Percentiles rank a stretch among this genome's conserved stretches.
Conservation (phyloP, 2,797 vertebrate genomes). For the Sus cebifrons region DNA sequence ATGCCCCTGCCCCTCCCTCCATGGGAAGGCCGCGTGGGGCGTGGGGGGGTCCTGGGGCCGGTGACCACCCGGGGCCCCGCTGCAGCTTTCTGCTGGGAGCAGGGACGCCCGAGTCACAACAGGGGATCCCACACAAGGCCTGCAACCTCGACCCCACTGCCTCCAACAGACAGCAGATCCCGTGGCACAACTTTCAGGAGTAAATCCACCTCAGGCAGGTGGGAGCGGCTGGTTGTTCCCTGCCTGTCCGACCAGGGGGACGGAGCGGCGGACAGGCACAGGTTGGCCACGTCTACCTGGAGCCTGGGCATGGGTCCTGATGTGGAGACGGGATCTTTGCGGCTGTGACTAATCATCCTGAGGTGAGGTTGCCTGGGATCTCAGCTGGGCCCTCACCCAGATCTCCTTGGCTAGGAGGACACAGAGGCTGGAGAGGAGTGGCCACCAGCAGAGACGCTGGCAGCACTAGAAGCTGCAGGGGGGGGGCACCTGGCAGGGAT, state of each 20-base stretch:
- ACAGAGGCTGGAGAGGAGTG: accelerated
- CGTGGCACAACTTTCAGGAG: too few species aligned
- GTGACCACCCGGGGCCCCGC: neutral
- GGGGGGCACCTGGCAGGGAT: too few species aligned
- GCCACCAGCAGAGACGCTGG: neutral
- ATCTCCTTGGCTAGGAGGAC: neutral
- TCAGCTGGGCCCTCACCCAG: neutral
- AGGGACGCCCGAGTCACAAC: neutral
- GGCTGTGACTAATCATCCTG: accelerated
- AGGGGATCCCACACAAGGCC: neutral
- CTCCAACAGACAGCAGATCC: neutral
- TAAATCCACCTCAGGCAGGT: too few species aligned
- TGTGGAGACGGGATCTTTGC: neutral
- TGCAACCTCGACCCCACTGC: accelerated
- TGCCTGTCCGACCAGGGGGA: neutral
- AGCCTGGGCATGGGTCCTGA: accelerated
- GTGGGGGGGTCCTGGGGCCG: too few species aligned
- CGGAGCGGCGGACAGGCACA: accelerated
- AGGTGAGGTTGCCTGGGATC: neutral
- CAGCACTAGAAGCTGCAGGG: neutral
- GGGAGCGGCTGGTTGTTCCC: neutral
- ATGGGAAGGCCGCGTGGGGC: neutral
- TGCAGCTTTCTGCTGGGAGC: neutral
- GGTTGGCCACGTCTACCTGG: neutral
- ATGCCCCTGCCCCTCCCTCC: neutral